Evolutionary conservation across 2,888 invertebrate genomes (phyloP), one percentile per base, ranked within the genome.

Genomic region (Eubasilissa splendida): DNA sequence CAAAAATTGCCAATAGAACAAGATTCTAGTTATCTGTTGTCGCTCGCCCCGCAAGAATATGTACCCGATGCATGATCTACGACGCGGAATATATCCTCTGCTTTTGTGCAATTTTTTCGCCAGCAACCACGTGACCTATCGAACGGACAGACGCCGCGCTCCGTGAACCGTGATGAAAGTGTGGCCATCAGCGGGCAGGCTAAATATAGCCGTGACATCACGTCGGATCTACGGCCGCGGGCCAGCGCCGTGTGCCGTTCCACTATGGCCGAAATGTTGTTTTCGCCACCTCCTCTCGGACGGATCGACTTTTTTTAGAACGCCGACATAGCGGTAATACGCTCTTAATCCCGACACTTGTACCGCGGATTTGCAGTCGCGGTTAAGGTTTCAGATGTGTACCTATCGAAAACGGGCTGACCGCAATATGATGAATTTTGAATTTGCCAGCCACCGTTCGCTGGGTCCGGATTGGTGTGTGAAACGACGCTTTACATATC

Each of bases 201-300:
- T 80, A 82, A 78, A 80, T 78, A 53, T 80, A 82, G 80, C 76
- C 65, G 73, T 82, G 80, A 82, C 82, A 80, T 82, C 82, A 82
- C 75, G 70, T 52, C 66, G 66, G 50, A 71, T 65, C 77, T 56
- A 65, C 80, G 68, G 65, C 75, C 60, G 74, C 71, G 78, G 71
- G 66, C 66, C 14, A 66, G 71, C 71, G 56, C 71, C 33, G 71
- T 71, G 71, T 71, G 71, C 10, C 22, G 5, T 73, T 73, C 56
- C 56, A 11, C 71, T 56, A 73, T 58, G 58, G 54, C 71, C 56
- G 58, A 73, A 31, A 56, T 56, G 58, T 73, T 73, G 71, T 73
- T 73, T 73, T 56, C 58, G 71, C 71, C 71, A 33, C 33, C 71
- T 73, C 71, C 71, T 73, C 71, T 73, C 71, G 9, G 31, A 73